Percentiles rank a stretch among this genome's conserved stretches.
Evolutionary conservation across 2,113 vertebrate genomes (phyloP).

Genomic region (Nesoenas mayeri): DNA sequence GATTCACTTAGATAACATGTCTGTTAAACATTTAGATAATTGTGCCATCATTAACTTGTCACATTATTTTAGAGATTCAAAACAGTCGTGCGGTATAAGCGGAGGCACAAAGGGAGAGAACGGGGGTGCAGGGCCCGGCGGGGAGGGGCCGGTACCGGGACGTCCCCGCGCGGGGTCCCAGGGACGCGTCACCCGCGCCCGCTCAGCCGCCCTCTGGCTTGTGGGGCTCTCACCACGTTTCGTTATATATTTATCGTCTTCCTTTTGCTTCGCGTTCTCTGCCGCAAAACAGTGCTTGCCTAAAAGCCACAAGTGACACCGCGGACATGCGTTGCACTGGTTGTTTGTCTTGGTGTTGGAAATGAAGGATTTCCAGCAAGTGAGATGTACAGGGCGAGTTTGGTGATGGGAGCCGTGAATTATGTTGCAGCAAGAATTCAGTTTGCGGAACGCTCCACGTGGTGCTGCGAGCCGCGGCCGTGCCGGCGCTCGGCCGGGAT

Average conservation of each 20-base stretch:
- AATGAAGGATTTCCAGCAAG: background rate
- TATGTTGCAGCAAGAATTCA: fast-evolving
- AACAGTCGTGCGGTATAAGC: constrained; percentile 74
- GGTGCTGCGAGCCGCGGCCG: background rate
- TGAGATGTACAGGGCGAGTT: fast-evolving
- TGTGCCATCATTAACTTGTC: constrained; percentile 98
- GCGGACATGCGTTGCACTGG: fast-evolving
- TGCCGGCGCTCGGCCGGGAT: fast-evolving
- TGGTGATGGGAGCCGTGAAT: background rate
- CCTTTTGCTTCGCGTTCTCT: background rate
- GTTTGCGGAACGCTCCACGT: background rate
- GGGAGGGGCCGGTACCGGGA: background rate
- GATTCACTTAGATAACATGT: constrained; percentile 90
- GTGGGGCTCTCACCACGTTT: fast-evolving
- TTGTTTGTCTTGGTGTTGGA: background rate
- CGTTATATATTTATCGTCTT: background rate
- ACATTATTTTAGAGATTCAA: constrained; percentile 92
- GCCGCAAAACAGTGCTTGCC: background rate
- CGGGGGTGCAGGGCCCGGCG: background rate
- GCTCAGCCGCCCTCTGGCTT: fast-evolving
- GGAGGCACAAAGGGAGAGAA: constrained; percentile 59
- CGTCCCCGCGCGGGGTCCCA: background rate
- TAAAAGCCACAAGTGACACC: background rate
- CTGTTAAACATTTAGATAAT: constrained; percentile 99
- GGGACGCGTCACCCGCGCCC: fast-evolving